Conservation (phyloP, 2,113 vertebrate genomes). For the Condylura cristata region DNA sequence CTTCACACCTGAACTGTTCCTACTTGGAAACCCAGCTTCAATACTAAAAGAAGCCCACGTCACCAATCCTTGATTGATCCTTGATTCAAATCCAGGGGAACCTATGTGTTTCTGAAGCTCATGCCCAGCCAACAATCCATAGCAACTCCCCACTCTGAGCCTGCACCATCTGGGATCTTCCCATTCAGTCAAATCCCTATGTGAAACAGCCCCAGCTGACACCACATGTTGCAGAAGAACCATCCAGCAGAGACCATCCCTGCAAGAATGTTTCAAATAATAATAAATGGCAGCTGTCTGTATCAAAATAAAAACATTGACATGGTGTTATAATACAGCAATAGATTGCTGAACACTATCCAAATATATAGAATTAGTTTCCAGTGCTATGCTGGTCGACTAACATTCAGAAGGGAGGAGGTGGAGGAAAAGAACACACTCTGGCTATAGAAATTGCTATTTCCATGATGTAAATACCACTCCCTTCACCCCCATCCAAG, state of each 20-base stretch:
- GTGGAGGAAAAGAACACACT: background rate
- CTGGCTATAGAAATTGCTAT: background rate
- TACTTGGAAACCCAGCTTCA: background rate
- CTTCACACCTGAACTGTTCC: background rate
- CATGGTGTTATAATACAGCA: background rate
- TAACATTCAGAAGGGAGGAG: background rate
- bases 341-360: background rate
- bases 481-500: no score
- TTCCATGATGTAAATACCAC: background rate
- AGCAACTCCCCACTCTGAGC: background rate
- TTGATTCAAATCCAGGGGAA: no score
- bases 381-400: background rate
- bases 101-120: background rate
- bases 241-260: background rate
- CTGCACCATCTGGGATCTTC: background rate
- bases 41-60: background rate
- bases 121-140: background rate
- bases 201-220: background rate
- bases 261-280: background rate
- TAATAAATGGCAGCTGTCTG: background rate
- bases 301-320: background rate
- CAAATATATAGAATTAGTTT: background rate
- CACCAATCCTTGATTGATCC: no score
- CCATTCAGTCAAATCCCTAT: background rate
- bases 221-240: background rate